Base-by-base conservation (phyloP, 1,140 invertebrate species). In the Platorchestia sp. region DNA sequence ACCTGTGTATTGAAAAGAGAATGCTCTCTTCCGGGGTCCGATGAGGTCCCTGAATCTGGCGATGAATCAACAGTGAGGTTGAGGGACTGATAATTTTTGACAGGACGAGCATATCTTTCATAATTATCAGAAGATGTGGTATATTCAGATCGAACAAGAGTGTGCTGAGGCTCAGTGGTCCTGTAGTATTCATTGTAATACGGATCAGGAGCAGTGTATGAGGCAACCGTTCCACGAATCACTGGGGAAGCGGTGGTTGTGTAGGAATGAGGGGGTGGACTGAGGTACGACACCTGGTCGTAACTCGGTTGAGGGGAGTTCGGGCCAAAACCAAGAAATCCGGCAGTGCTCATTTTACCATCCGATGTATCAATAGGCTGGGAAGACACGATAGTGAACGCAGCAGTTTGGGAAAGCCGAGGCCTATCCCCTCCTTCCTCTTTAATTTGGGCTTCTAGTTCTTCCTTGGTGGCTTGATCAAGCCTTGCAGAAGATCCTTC, bases 31-130 rank as follows among this genome's bases (percentile, higher is more conserved):
- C 91, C 95, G 44, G 59, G 86, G 45, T 95, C 95, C 41, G 95
- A 95, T 44, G 95, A 95, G 44, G 89, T 95, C 36, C 95, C 95
- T 45, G 95, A 95, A 89, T 95, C 95, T 27, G 95, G 95, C 0
- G 95, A 95, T 14, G 95, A 95, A 89, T 95, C 95, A 5, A 95
- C 95, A 16, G 95, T 95, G 41, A 95, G 95, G 41, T 89, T 95
- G 45, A 51, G 95, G 43, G 91, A 47, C 45, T 93, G 43, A 47
- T 93, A 93, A 47, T 93, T 93, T 45, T 93, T 86, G 86, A 45
- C 95, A 45, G 95, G 59, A 3, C 95, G 43, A 43, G 95, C 75
- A 95, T 95, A 95, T 45, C 95, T 45, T 19, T 95, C 95, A 45
- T 87, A 95, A 41, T 41, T 86, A 86, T 89, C 95, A n/a, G 86